Evolutionary conservation across 2,888 invertebrate genomes (phyloP).

Genomic region (Pyrgus malvae): DNA sequence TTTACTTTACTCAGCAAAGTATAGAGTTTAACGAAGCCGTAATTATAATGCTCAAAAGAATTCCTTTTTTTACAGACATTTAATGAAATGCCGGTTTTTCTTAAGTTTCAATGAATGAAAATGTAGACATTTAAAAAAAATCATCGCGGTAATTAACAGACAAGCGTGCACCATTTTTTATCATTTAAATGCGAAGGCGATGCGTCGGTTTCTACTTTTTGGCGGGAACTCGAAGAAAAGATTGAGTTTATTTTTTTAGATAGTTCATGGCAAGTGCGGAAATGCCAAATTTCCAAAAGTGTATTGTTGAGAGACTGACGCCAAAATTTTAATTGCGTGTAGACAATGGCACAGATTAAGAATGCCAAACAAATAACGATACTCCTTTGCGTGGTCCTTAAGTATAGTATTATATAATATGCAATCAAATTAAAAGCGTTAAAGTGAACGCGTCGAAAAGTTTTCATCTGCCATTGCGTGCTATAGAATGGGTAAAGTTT

Average conservation of each 20-base stretch:
- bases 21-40: constrained; percentile 69
- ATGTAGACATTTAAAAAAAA: constrained; percentile 39
- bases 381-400: not conserved
- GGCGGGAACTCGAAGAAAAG: constrained; percentile 22
- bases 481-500: constrained; percentile 45
- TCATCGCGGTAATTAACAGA: constrained; percentile 36
- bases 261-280: constrained; percentile 16
- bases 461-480: not conserved
- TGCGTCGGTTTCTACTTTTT: constrained; percentile 17
- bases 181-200: constrained; percentile 20
- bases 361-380: constrained; percentile 3
- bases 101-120: constrained; percentile 55
- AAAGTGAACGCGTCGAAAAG: not conserved
- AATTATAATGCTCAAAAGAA: constrained; percentile 68
- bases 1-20: constrained; percentile 63
- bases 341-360: constrained; percentile 22
- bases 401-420: not conserved
- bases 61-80: constrained; percentile 50
- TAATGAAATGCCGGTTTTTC: constrained; percentile 61
- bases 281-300: constrained; percentile 20
- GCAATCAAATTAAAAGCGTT: not conserved
- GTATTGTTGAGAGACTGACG: constrained; percentile 4
- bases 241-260: constrained; percentile 4
- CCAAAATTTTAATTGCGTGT: constrained; percentile 22
- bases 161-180: constrained; percentile 21